Evolutionary conservation across 2,113 vertebrate species (phyloP).

Genomic region (Setophaga coronata): DNA sequence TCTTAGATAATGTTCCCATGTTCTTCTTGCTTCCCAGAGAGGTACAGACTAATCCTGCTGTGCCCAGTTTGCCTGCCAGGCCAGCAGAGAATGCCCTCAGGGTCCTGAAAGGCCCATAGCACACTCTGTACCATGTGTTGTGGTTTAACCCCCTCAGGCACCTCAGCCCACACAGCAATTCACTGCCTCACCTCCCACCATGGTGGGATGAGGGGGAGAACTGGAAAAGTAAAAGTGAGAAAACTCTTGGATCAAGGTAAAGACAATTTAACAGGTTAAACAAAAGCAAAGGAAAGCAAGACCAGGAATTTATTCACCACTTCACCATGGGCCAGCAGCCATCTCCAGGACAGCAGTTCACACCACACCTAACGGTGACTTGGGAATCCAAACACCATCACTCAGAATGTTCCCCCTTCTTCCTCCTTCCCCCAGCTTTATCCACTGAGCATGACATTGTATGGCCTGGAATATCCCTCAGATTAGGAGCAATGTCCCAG

Average conservation of each 20-base stretch:
- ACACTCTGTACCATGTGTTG: not conserved
- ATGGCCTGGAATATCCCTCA: not conserved
- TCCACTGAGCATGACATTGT: not conserved
- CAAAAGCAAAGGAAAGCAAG: not conserved
- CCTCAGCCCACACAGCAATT: not conserved
- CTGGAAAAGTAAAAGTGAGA: not conserved
- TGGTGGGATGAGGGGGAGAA: not conserved
- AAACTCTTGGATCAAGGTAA: not conserved
- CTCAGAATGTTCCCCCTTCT: not conserved
- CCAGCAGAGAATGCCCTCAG: not conserved
- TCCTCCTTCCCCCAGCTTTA: not conserved
- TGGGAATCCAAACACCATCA: not conserved
- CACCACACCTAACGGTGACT: accelerated
- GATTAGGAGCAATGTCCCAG: not conserved
- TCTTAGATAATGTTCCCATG: not conserved
- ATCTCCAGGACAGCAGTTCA: not conserved
- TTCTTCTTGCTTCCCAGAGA: not conserved
- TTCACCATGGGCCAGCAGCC: not conserved
- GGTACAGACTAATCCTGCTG: not conserved
- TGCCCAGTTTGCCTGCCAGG: not conserved
- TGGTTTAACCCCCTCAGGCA: not conserved
- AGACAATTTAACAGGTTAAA: not conserved
- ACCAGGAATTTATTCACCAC: not conserved
- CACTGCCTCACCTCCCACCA: accelerated
- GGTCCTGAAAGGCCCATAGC: not conserved